phyloP scores from a whole-genome alignment of 92 coral and sea anemone genomes.

The Actinernus sp. region DNA sequence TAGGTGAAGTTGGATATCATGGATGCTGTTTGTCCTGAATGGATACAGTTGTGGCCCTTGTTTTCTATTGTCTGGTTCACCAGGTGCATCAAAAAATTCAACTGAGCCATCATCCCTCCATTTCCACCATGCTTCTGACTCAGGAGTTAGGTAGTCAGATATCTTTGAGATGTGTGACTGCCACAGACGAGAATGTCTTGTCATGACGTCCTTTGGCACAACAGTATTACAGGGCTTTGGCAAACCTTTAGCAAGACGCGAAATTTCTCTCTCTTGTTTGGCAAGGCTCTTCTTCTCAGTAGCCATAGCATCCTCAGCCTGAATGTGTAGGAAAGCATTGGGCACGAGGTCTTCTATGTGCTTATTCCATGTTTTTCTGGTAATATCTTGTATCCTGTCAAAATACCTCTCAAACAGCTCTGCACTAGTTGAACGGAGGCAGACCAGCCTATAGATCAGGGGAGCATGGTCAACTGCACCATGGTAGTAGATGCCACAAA shows the following conservation, averaged over 20 bases:
- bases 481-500: conserved; percentile 25
- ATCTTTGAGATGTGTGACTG: conserved; percentile 51
- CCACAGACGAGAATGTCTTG: conserved; percentile 29
- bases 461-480: conserved; percentile 20
- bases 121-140: conserved; percentile 62
- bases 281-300: conserved; percentile 23
- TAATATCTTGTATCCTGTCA: conserved; percentile 29
- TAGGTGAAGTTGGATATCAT: neutral
- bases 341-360: conserved; percentile 14
- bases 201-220: conserved; percentile 25
- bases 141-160: conserved; percentile 51
- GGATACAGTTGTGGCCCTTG: conserved; percentile 67
- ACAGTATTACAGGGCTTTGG: conserved; percentile 36
- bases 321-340: conserved; percentile 36
- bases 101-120: conserved; percentile 36
- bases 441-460: conserved; percentile 5
- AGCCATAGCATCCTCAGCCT: conserved; percentile 7
- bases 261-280: conserved; percentile 43
- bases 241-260: conserved; percentile 18
- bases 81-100: conserved; percentile 58
- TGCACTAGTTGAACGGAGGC: conserved; percentile 16
- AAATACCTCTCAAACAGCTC: conserved; percentile 25
- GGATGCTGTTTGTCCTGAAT: conserved; percentile 45
- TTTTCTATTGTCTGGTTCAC: conserved; percentile 25
- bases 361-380: conserved; percentile 37